A percentile compares a stretch with the other conserved stretches of the same genome.
Conservation (phyloP, 2,113 vertebrate genomes). For the Coturnix japonica region DNA sequence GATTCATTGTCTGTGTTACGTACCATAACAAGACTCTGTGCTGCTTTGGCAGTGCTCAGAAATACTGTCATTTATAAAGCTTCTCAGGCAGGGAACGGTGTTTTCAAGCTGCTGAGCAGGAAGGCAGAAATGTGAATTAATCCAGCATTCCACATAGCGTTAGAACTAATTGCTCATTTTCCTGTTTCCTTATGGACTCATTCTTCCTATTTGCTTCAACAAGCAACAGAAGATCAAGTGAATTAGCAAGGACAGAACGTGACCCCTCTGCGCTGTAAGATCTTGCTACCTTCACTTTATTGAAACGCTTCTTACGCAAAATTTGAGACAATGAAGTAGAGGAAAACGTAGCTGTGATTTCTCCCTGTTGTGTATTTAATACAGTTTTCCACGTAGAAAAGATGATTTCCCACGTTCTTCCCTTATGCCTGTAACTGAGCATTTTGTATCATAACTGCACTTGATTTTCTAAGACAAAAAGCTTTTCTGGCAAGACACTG, state of each 20-base stretch:
- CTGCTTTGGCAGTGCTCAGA: constrained; percentile 33
- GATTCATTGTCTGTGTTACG: constrained; percentile 20
- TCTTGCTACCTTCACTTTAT: background rate
- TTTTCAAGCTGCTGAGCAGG: background rate
- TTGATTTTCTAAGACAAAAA: background rate
- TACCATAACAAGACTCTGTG: constrained; percentile 16
- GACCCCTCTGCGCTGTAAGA: background rate
- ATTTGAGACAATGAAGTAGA: background rate
- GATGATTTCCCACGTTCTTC: background rate
- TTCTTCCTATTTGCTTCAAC: background rate
- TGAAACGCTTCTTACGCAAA: background rate
- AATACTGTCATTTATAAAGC: background rate
- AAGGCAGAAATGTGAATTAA: constrained; percentile 25
- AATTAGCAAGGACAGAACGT: background rate
- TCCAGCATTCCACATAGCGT: background rate
- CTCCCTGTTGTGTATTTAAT: background rate
- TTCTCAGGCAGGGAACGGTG: background rate
- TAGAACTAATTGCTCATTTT: background rate
- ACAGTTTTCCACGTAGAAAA: background rate
- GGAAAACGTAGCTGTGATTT: background rate
- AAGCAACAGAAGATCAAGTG: background rate
- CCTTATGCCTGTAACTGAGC: background rate
- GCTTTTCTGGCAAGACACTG: background rate
- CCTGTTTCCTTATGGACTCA: background rate
- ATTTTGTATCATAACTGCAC: background rate